These are phyloP conservation scores for Tetrapedia diversipes DNA, from an alignment of 2,888 invertebrate genomes.

Conservation along the genomic window DNA sequence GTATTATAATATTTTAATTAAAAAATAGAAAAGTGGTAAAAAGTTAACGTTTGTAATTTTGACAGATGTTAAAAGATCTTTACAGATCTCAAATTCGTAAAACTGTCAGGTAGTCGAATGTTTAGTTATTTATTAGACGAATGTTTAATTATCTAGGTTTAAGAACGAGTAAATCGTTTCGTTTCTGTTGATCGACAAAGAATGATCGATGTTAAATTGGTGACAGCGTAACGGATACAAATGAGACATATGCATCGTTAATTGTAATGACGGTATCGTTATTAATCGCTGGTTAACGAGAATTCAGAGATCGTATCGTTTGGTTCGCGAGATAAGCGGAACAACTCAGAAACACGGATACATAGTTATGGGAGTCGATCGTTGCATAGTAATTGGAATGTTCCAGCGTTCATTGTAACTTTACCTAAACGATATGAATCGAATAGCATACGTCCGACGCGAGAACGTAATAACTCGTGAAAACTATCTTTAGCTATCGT, in stretches of 20 bases:
- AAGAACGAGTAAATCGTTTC: not conserved
- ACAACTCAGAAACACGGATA: slow-evolving; percentile 4
- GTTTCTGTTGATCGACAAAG: not conserved
- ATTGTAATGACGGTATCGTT: slow-evolving; percentile 14
- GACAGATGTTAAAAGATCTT: no score
- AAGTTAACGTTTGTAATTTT: no score
- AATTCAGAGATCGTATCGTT: slow-evolving; percentile 7
- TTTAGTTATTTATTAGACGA: no score
- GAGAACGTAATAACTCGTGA: not conserved
- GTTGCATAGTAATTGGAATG: not conserved
- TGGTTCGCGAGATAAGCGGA: slow-evolving; percentile 4
- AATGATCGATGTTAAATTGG: not conserved
- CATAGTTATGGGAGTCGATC: not conserved
- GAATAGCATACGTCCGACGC: not conserved
- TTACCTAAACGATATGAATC: not conserved
- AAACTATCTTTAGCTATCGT: not conserved
- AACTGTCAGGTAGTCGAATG: no score
- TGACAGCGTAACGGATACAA: not conserved
- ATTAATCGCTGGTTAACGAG: slow-evolving; percentile 17
- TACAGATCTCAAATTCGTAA: no score
- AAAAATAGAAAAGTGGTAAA: no score
- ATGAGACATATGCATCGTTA: slow-evolving; percentile 1
- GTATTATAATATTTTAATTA: no score
- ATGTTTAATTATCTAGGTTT: no score
- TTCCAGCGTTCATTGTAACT: not conserved